Base-by-base conservation (phyloP, 2,888 invertebrate genomes). In the Lordiphosa fenestrarum region DNA sequence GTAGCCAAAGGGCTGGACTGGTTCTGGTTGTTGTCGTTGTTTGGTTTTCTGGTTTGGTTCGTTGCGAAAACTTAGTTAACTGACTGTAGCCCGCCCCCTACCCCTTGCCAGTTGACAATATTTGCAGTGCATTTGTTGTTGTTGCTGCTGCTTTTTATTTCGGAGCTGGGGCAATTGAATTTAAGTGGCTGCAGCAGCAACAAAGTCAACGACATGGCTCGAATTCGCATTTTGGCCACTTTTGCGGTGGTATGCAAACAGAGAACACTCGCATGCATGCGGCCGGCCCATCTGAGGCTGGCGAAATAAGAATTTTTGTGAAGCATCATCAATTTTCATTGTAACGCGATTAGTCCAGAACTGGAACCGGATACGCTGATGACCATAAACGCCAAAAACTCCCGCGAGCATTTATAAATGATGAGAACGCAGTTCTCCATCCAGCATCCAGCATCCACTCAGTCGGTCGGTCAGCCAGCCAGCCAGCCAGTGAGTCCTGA, bases 311-410 rank as follows among this genome's bases (percentile, higher is more conserved):
- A 40, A 50, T 23, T 19, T 53, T 48, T 41, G 44, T 54, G 52
- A 60, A 71, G 66, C 82, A 77, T 77, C 78, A 80, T 80, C 85
- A 80, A 80, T 80, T 80, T 85, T 81, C 80, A 80, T 80, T 80
- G 85, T 80, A 85, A 85, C 77, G 73, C 81, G 84, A 80, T 80
- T 85, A 85, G 85, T 50, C 62, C 38, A 42, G 54, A 37, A 61
- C 58, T 57, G 73, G 52, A 67, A 65, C 56, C 73, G 77, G 67
- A 73, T 70, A 76, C 81, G 59, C 63, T 63, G 60, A 66, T 60
- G 66, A 53, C 66, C 66, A 66, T 66, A 67, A 66, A 66, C 61
- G 67, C 50, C 52, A 66, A 62, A 48, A 64, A 50, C 21, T 53
- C 55, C 62, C 78, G 69, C 69, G 82, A 62, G 63, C 78, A 71